Evolutionary conservation across 2,797 vertebrate species (phyloP), one percentile per base, ranked within the genome.

Genomic region (Sphaeramia orbicularis): DNA sequence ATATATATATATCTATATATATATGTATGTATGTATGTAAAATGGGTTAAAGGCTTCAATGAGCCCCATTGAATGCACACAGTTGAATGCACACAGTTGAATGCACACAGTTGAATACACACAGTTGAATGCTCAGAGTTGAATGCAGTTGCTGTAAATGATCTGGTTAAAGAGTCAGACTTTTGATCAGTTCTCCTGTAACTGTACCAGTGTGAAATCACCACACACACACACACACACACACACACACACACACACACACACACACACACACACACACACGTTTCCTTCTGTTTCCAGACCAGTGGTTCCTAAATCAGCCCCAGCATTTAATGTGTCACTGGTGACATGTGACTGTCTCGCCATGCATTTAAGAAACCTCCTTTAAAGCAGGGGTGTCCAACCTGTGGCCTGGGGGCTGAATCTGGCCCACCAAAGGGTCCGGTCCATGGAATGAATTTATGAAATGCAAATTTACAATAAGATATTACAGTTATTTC

Each of bases 341-440:
- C 71, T 15, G 62, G 68, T 81, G 74, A 71, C 40, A 65, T 74
- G 51, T 42, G 71, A 54, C 74, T 40, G 71, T 75, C 71, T 77
- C 49, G 67, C 74, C 43, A 41, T 74, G 44, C 50, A 72, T 76
- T 21, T 59, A 24, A 69, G 45, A 49, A 80, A 53, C 55, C 13
- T 74, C 62, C 51, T 77, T 74, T n/a, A n/a, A n/a, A n/a, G n/a
- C n/a, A n/a, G n/a, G n/a, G n/a, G n/a, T n/a, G n/a, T n/a, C n/a
- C n/a, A n/a, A n/a, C n/a, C n/a, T n/a, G n/a, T n/a, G n/a, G n/a
- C n/a, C n/a, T n/a, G n/a, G n/a, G n/a, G n/a, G n/a, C n/a, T n/a
- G n/a, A n/a, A n/a, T n/a, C n/a, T n/a, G n/a, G n/a, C n/a, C n/a
- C n/a, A n/a, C n/a, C n/a, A n/a, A n/a, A n/a, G n/a, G n/a, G n/a